Conservation (phyloP, 2,113 vertebrate species). For the Labrus mixtus region DNA sequence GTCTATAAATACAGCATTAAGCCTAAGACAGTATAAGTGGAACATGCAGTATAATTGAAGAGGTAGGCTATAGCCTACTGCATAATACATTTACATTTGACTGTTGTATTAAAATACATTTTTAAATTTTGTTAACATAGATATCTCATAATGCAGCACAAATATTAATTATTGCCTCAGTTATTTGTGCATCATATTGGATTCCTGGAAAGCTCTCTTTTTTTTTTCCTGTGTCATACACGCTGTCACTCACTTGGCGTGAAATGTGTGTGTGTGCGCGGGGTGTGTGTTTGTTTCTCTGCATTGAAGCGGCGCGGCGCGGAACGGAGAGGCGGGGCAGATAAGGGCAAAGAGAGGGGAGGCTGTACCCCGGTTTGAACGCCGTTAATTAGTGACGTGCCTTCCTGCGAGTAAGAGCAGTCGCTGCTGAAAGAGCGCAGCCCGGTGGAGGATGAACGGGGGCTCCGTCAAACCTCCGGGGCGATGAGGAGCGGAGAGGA, state of each 20-base stretch:
- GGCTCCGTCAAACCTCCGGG: slow-evolving; percentile 33
- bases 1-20: too few relatives aligned
- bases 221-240: neutral
- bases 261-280: neutral
- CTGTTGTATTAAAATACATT: too few relatives aligned
- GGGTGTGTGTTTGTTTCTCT: slow-evolving; percentile 54
- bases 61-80: too few relatives aligned
- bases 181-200: neutral
- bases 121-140: too few relatives aligned
- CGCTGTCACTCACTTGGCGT: neutral
- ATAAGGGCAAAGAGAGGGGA: neutral
- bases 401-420: slow-evolving; percentile 6
- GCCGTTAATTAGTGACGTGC: slow-evolving; percentile 59
- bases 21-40: too few relatives aligned
- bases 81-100: too few relatives aligned
- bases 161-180: neutral
- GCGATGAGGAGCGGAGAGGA: slow-evolving; percentile 38
- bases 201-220: slow-evolving; percentile 11
- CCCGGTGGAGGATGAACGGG: slow-evolving; percentile 33
- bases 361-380: slow-evolving; percentile 32
- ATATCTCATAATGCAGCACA: too few relatives aligned
- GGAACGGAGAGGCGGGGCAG: slow-evolving; percentile 41
- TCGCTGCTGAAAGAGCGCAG: slow-evolving; percentile 29
- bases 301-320: slow-evolving; percentile 56
- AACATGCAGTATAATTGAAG: too few relatives aligned